Evolutionary conservation across 2,113 vertebrate genomes (phyloP).

Genomic region (Tragulus kanchil): DNA sequence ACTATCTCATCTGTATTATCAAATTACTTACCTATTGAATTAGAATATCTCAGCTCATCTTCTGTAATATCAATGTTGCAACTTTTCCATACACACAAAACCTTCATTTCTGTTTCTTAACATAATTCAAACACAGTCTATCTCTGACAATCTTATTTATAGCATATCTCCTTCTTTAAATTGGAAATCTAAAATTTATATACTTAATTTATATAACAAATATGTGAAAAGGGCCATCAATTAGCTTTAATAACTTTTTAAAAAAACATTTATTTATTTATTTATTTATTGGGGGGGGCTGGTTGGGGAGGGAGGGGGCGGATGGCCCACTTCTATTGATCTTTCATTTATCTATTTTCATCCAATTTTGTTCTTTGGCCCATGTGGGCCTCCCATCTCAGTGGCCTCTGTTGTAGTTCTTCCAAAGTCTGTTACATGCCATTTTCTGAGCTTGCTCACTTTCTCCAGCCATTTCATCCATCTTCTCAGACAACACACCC

Average conservation of each 20-base stretch:
- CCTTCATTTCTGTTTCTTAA: constrained; percentile 16
- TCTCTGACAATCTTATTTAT: not conserved
- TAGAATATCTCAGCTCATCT: not conserved
- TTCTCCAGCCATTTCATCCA: not conserved
- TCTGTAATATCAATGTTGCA: not conserved
- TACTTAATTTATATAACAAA: constrained; percentile 13
- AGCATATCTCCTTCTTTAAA: not conserved
- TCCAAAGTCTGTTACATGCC: not conserved
- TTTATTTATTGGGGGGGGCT: no score
- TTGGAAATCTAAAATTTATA: constrained; percentile 23
- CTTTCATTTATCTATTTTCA: no score
- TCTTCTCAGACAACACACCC: not conserved
- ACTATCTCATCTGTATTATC: not conserved
- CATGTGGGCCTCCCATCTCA: no score
- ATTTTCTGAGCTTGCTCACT: not conserved
- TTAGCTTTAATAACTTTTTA: not conserved
- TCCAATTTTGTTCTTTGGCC: no score
- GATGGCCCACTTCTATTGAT: no score
- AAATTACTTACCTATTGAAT: not conserved
- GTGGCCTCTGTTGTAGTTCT: no score
- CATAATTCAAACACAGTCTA: not conserved
- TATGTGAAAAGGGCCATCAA: not conserved
- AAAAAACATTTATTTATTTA: no score
- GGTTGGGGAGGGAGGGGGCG: no score
- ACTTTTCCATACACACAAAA: not conserved